Evolutionary conservation across 2,797 vertebrate species (phyloP).

Genomic region (Characodon lateralis): DNA sequence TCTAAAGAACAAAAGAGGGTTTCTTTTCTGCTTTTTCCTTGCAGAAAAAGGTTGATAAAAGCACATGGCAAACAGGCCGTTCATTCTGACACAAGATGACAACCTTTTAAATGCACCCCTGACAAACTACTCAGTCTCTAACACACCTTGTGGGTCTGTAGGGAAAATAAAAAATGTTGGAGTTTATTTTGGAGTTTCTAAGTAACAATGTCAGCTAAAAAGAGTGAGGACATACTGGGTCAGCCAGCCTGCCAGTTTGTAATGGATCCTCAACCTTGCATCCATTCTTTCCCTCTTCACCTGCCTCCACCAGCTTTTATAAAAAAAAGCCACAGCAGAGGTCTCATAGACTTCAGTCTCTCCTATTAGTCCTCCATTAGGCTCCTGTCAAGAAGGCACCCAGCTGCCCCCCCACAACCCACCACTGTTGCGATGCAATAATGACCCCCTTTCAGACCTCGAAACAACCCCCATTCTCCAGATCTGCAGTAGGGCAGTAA

Average conservation of each 20-base stretch:
- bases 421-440: conserved; percentile 60
- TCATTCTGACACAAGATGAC: background rate
- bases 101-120: conserved; percentile 18
- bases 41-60: background rate
- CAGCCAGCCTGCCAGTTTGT: conserved; percentile 26
- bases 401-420: conserved; percentile 53
- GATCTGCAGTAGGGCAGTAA: conserved; percentile 46
- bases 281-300: conserved; percentile 33
- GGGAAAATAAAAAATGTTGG: background rate
- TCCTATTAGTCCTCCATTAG: conserved; percentile 72
- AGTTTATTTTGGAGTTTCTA: background rate
- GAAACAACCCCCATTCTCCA: conserved; percentile 28
- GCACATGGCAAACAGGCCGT: background rate
- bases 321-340: conserved; percentile 57
- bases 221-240: conserved; percentile 8
- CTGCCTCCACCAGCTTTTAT: conserved; percentile 47
- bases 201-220: background rate
- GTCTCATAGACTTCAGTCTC: conserved; percentile 38
- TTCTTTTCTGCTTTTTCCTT: background rate
- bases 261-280: conserved; percentile 27
- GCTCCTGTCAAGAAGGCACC: conserved; percentile 59
- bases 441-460: conserved; percentile 56
- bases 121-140: background rate
- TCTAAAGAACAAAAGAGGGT: background rate
- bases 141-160: background rate